Base-by-base conservation (phyloP, 1,140 invertebrate genomes). In the Sinella curviseta region DNA sequence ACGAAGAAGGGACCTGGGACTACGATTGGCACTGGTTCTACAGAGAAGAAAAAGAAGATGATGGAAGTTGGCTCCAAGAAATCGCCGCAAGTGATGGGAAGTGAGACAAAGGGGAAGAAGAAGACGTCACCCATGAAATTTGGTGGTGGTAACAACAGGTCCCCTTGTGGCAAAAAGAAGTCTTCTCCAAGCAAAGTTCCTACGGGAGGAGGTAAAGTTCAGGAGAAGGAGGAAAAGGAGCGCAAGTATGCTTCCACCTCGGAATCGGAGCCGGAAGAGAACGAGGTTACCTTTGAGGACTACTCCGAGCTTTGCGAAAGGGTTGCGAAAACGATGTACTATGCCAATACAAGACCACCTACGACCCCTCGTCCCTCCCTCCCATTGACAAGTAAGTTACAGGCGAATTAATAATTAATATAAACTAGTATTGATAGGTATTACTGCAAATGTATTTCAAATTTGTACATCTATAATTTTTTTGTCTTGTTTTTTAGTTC, bases 271-370 rank as follows among this genome's bases (percentile, higher is more conserved):
- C 4, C 57, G 26, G 65, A 76, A 14, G 55, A 57, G 20, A n/a
- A n/a, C n/a, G 79, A 77, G 39, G 34, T 17, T 17, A 60, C 77
- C 4, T 89, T 92, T 85, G 89, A 89, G 26, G 89, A 91, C 85
- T 92, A 95, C 84, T 89, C 91, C 67, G 90, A 92, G 77, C 94
- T 95, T 85, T 87, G 94, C 75, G 90, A 91, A 82, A 89, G 94
- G 81, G 93, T 96, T 76, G 91, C 90, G 0, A 96, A 96, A 87
- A 93, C 94, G 0, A 87, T 96, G 3, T 96, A 96, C 86, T 96
- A 95, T 89, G 92, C 93, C 77, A 60, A 81, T 26, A 90, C 92
- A 86, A 86, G 26, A 12, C 65, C 92, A 54, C 92, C 93, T 31
- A 88, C 87, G 73, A 90, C 91, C 77, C 91, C 93, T 83, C 89